Conservation (phyloP, 2,797 vertebrate species). For the Eupleurogrammus muticus region DNA sequence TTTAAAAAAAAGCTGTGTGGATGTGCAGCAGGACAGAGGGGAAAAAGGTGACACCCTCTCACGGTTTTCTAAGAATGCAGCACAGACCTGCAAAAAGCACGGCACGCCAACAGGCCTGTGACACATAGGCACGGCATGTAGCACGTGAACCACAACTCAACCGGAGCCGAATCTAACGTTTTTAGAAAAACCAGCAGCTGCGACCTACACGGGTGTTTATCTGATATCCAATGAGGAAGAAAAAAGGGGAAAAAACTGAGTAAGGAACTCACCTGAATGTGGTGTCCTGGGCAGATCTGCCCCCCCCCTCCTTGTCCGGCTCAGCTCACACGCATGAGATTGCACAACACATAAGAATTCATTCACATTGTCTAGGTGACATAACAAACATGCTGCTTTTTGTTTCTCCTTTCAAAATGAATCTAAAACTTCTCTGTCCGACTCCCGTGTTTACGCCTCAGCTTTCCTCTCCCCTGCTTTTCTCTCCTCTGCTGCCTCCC, state of each 20-base stretch:
- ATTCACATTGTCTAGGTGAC: conserved; percentile 62
- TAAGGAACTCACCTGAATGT: conserved; percentile 80
- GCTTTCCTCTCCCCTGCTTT: conserved; percentile 58
- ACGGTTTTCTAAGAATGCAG: conserved; percentile 61
- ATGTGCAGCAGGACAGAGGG: conserved; percentile 7
- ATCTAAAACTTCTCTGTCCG: conserved; percentile 25
- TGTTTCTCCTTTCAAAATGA: conserved; percentile 38
- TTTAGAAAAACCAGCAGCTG: conserved; percentile 19
- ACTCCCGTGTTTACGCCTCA: conserved; percentile 72
- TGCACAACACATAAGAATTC: conserved; percentile 78
- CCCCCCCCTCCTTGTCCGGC: conserved; percentile 51
- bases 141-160: conserved; percentile 58
- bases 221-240: conserved; percentile 6
- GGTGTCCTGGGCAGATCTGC: conserved; percentile 58
- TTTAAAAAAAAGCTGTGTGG: background rate
- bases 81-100: conserved; percentile 67
- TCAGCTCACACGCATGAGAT: conserved; percentile 73
- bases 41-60: conserved; percentile 50
- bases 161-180: conserved; percentile 9
- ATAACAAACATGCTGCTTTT: conserved; percentile 47
- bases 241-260: background rate
- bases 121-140: conserved; percentile 76
- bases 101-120: conserved; percentile 61
- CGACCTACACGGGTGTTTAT: conserved; percentile 1
- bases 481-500: conserved; percentile 62